Percentiles rank a stretch among this genome's conserved stretches.
phyloP scores from a whole-genome alignment of 2,888 invertebrate species.

The Oxycera nigricornis region DNA sequence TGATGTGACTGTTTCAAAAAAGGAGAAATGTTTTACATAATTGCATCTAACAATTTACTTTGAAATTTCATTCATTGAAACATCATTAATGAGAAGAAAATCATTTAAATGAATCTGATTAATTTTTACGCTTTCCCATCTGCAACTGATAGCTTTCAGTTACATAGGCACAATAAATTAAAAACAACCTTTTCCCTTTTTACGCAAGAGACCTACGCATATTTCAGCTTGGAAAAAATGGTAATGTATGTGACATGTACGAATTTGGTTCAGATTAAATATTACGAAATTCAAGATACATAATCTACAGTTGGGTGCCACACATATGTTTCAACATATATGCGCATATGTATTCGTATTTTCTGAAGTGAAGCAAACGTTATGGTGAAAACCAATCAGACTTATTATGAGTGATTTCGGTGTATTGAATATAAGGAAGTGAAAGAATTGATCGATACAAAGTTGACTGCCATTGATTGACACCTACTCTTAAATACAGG shows the following conservation, averaged over 20 bases:
- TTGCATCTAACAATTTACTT: slow-evolving; percentile 19
- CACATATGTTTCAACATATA: not conserved
- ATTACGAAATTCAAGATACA: slow-evolving; percentile 19
- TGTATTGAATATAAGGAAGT: not conserved
- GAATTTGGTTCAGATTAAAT: slow-evolving; percentile 23
- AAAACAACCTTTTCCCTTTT: slow-evolving; percentile 11
- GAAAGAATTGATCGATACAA: not conserved
- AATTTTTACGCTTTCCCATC: not conserved
- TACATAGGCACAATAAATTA: not conserved
- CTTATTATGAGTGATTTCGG: not conserved
- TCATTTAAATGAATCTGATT: not conserved
- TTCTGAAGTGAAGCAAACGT: not conserved
- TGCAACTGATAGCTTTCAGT: not conserved
- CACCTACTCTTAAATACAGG: slow-evolving; percentile 50
- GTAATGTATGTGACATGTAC: not conserved
- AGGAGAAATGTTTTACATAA: no score
- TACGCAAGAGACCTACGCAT: slow-evolving; percentile 9
- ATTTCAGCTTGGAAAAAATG: not conserved
- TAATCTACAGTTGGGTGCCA: slow-evolving; percentile 17
- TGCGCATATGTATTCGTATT: not conserved
- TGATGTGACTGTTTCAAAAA: no score
- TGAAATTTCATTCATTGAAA: slow-evolving; percentile 18
- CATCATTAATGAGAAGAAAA: slow-evolving; percentile 2
- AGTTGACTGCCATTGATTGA: slow-evolving; percentile 52
- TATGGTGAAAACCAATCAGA: slow-evolving; percentile 1